Base-by-base conservation (phyloP, 64 coral and sea anemone genomes). In the Stylophora pistillata region DNA sequence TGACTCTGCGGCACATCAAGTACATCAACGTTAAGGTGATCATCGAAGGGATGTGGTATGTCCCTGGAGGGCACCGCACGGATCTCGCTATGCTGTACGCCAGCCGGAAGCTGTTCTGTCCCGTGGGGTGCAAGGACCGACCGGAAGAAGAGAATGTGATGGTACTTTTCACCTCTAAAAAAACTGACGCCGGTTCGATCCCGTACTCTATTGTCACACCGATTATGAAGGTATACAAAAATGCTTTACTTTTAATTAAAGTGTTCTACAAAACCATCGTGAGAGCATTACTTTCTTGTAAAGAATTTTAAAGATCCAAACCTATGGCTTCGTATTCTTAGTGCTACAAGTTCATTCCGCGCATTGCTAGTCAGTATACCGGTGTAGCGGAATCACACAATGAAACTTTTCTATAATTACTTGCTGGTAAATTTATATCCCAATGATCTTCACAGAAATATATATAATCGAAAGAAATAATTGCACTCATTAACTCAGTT, bases 61-160 rank as follows among this genome's bases (percentile, higher is more conserved):
- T 63, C 79, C 79, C 58, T 41, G 79, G 58, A 11, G 79, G 79
- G 2, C 79, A 82, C 47, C 58, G 79, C 18, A 82, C 31, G 10
- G 79, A 82, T 32, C 79, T 82, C 17, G 79, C 79, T 32, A 82
- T 82, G 79, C 15, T 82, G 58, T 33, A 82, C 62, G 59, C 58
- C 30, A 66, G 9, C 9, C 16, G 30, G 27, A 32, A 82, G 58
- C 60, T 82, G 12, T 82, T 82, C 58, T 82, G 79, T 33, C 30
- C 30, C 30, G 79, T 65, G 31, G 59, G 59, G 4, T 82, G 79
- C 30, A 7, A 61, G 31, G 57, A 64, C 58, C 58, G 79, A 15
- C 57, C 30, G 14, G 79, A 66, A 17, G 30, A 21, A 0, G 79
- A 82, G 11, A 82, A 82, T 37, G 30, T 82, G 25, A 26, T 82